Evolutionary conservation across 2,888 invertebrate genomes (phyloP).

Genomic region (Cacoxenus indagator): DNA sequence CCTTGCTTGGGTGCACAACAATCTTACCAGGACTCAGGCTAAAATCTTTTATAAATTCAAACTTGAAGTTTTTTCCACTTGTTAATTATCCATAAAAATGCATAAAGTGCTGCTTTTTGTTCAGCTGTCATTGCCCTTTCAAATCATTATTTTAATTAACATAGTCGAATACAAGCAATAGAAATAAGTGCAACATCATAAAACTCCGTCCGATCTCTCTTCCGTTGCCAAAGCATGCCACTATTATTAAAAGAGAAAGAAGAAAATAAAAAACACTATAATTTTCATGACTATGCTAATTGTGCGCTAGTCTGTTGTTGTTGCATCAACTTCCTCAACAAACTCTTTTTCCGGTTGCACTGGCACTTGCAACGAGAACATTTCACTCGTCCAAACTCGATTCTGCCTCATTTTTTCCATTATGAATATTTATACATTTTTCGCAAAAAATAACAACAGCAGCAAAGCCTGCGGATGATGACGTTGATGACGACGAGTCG

Average conservation of each 20-base stretch:
- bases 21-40: not conserved
- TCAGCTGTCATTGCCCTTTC: not conserved
- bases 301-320: not conserved
- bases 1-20: too few relatives aligned
- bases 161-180: not conserved
- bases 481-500: not conserved
- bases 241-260: not conserved
- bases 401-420: not conserved
- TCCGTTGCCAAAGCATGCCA: not conserved
- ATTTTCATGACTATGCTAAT: slow-evolving; percentile 20
- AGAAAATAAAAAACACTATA: not conserved
- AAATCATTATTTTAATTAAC: not conserved
- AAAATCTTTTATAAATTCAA: not conserved
- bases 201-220: not conserved
- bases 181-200: slow-evolving; percentile 4
- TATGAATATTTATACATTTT: slow-evolving; percentile 13
- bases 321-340: slow-evolving; percentile 17
- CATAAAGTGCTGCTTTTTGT: not conserved
- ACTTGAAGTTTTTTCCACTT: not conserved
- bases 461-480: not conserved
- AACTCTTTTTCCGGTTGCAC: slow-evolving; percentile 34
- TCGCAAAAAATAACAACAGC: not conserved
- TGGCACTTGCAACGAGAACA: not conserved
- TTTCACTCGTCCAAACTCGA: not conserved
- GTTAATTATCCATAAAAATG: not conserved